A percentile compares a stretch with the other conserved stretches of the same genome.
These are phyloP conservation scores for Nasonia giraulti DNA, from an alignment of 1,140 invertebrate genomes.

Conservation along the genomic window DNA sequence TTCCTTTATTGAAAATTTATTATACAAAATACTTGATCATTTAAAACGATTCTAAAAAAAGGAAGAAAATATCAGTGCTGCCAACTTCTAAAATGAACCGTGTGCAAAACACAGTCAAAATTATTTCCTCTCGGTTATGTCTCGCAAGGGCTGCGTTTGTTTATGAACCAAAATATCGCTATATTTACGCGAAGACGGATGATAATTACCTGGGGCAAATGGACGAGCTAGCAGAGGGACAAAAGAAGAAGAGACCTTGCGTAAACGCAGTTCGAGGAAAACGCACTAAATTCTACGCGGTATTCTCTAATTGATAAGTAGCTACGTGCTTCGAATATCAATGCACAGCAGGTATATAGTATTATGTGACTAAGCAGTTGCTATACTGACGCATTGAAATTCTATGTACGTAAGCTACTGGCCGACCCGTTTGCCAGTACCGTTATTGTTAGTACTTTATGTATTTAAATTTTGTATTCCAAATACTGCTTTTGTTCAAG, in stretches of 20 bases:
- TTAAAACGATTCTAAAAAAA: too few relatives aligned
- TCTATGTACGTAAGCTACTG: not conserved
- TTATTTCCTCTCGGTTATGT: too few relatives aligned
- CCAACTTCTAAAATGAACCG: too few relatives aligned
- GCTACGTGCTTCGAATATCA: slow-evolving; percentile 7
- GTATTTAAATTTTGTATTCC: not conserved
- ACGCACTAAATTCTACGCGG: not conserved
- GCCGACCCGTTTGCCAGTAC: not conserved
- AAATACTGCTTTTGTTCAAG: too few relatives aligned
- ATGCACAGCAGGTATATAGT: not conserved
- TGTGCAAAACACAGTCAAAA: too few relatives aligned
- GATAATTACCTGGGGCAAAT: not conserved
- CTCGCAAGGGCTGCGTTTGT: too few relatives aligned
- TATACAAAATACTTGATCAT: too few relatives aligned
- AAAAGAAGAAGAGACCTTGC: not conserved
- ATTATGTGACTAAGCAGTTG: not conserved
- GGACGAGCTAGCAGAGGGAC: not conserved
- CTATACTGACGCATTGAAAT: slow-evolving; percentile 6
- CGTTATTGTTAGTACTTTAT: not conserved
- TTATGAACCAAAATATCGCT: too few relatives aligned
- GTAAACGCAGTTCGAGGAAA: slow-evolving; percentile 1
- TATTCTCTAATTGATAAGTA: slow-evolving; percentile 18
- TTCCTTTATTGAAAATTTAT: not conserved
- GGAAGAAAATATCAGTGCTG: too few relatives aligned
- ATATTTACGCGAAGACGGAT: too few relatives aligned